phyloP scores from a whole-genome alignment of 2,888 invertebrate species.

The Pandemis heparana region DNA sequence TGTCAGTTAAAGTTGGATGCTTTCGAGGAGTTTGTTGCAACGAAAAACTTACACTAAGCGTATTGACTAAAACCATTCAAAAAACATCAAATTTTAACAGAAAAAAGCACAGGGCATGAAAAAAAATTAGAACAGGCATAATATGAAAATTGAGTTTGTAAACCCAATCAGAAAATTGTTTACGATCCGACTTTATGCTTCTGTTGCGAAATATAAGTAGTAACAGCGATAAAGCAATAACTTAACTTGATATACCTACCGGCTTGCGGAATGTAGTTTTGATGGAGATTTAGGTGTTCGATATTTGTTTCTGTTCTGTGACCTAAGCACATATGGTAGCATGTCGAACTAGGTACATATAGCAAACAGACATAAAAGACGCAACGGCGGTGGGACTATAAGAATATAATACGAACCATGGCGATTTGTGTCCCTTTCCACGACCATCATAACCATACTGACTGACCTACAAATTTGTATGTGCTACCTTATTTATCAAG shows the following conservation, averaged over 20 bases:
- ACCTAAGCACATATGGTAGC: too few species aligned
- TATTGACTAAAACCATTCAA: background rate
- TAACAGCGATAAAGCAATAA: conserved; percentile 54
- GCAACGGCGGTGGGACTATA: background rate
- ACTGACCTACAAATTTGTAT: too few species aligned
- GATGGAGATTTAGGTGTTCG: conserved; percentile 1
- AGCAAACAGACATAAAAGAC: background rate
- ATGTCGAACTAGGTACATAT: too few species aligned
- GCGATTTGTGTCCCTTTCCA: too few species aligned
- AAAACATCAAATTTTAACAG: background rate
- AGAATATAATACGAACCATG: too few species aligned
- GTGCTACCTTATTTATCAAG: too few species aligned
- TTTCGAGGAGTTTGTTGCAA: too few species aligned
- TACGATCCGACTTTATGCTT: conserved; percentile 72
- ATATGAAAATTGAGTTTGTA: conserved; percentile 45
- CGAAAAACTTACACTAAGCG: too few species aligned
- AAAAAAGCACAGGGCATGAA: background rate
- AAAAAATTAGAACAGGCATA: conserved; percentile 6
- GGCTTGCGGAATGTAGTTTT: conserved; percentile 43
- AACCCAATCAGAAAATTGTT: conserved; percentile 69
- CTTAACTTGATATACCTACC: conserved; percentile 48
- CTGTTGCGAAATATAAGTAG: conserved; percentile 68
- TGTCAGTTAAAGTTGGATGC: too few species aligned
- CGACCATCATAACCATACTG: too few species aligned
- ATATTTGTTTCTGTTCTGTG: background rate